Evolutionary conservation across 2,888 invertebrate species (phyloP).

Genomic region (Pseudoips prasinana): DNA sequence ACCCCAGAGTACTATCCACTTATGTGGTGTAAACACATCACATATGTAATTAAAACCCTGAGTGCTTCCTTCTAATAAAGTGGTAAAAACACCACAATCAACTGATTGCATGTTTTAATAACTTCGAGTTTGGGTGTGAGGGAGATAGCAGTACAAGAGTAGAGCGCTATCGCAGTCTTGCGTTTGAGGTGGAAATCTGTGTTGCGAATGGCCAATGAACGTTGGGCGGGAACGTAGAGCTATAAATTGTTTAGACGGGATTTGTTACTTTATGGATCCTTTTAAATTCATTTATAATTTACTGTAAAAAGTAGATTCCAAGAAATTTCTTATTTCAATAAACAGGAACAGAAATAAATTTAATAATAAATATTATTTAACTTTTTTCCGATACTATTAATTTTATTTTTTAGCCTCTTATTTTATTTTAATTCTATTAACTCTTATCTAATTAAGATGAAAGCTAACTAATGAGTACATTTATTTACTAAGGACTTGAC

Average conservation of each 20-base stretch:
- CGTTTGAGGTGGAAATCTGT: slow-evolving; percentile 59
- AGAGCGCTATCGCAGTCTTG: slow-evolving; percentile 41
- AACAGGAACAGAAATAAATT: no score
- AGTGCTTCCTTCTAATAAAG: slow-evolving; percentile 64
- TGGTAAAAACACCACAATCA: slow-evolving; percentile 67
- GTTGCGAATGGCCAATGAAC: slow-evolving; percentile 58
- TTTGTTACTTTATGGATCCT: no score
- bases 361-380: no score
- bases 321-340: no score
- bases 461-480: no score
- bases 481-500: no score
- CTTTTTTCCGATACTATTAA: no score
- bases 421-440: no score
- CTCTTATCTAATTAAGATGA: no score
- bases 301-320: no score
- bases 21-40: slow-evolving; percentile 17
- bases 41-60: slow-evolving; percentile 57
- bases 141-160: slow-evolving; percentile 32
- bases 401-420: no score
- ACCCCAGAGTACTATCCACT: not conserved
- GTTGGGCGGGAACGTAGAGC: slow-evolving; percentile 62
- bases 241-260: slow-evolving; percentile 32
- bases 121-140: slow-evolving; percentile 55
- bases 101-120: slow-evolving; percentile 74
- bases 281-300: no score